Conservation (phyloP, 2,797 vertebrate genomes). For the Lerista edwardsae region DNA sequence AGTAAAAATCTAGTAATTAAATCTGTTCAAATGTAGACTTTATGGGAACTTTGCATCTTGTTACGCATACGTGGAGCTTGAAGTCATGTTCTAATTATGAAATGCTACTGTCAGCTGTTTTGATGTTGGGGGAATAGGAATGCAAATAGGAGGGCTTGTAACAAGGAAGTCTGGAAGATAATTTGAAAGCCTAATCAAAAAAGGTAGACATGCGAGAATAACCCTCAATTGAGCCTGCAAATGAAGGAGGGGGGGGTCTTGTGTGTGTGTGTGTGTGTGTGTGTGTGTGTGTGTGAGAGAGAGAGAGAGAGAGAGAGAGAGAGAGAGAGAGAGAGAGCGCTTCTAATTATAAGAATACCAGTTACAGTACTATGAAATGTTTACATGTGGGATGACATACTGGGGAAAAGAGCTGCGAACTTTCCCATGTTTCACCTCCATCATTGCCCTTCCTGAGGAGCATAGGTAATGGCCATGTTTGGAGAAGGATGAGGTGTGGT, state of each 20-base stretch:
- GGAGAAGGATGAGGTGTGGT: neutral
- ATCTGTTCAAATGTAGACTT: neutral
- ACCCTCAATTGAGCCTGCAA: neutral
- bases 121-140: neutral
- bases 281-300: too few species aligned
- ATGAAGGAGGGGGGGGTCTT: too few species aligned
- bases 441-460: neutral
- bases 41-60: neutral
- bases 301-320: neutral
- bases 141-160: too few species aligned
- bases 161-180: constrained; percentile 11
- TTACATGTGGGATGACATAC: neutral
- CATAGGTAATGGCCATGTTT: neutral
- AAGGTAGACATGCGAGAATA: constrained; percentile 2
- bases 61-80: neutral
- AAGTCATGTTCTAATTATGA: neutral
- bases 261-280: too few species aligned
- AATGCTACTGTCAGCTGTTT: neutral
- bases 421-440: neutral
- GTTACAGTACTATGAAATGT: neutral
- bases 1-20: neutral
- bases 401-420: neutral
- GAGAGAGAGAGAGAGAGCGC: neutral
- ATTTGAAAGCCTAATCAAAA: neutral
- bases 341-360: neutral